Conservation (phyloP, 2,888 invertebrate genomes). For the Drosophila pseudotakahashii region DNA sequence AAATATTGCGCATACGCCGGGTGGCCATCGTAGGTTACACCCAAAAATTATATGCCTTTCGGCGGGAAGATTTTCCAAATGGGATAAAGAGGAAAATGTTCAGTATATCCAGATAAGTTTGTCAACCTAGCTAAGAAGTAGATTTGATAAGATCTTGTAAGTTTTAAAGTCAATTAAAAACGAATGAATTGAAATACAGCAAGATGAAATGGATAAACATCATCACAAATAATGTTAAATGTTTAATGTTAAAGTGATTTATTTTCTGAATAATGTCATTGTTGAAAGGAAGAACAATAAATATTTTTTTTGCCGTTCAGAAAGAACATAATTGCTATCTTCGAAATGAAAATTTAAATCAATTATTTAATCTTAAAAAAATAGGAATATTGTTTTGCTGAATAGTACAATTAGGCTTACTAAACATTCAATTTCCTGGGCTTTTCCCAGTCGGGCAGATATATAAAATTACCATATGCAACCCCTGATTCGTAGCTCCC, state of each 20-base stretch:
- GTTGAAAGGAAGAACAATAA: too few relatives aligned
- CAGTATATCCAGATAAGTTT: not conserved
- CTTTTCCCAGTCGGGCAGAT: not conserved
- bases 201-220: too few relatives aligned
- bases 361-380: not conserved
- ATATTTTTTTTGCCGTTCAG: too few relatives aligned
- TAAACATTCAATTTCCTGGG: slow-evolving; percentile 35
- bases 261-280: too few relatives aligned
- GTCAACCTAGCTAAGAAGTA: not conserved
- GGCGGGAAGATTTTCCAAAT: not conserved
- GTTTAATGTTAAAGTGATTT: too few relatives aligned
- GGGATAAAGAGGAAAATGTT: not conserved
- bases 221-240: too few relatives aligned
- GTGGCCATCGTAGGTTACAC: slow-evolving; percentile 11
- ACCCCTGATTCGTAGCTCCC: slow-evolving; percentile 24
- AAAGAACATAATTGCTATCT: too few relatives aligned
- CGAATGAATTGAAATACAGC: too few relatives aligned
- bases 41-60: not conserved
- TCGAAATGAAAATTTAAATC: not conserved
- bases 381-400: not conserved
- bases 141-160: too few relatives aligned
- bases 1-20: slow-evolving; percentile 72
- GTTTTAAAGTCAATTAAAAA: too few relatives aligned
- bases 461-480: slow-evolving; percentile 33
- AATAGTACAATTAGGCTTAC: slow-evolving; percentile 24